These are phyloP conservation scores for Teleogryllus occipitalis DNA, from an alignment of 1,140 invertebrate species.

Conservation along the genomic window DNA sequence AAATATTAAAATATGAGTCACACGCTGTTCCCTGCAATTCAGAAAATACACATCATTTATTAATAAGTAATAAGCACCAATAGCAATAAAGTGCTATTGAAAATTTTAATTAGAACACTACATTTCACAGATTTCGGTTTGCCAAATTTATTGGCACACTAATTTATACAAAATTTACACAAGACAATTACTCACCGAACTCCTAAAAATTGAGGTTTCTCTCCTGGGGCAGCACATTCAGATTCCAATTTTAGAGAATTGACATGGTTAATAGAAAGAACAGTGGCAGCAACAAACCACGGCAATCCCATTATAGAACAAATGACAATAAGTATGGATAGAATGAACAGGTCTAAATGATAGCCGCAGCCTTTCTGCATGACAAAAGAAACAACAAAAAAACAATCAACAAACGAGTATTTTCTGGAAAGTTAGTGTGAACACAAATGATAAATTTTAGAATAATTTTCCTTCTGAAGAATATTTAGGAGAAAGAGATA, in stretches of 20 bases:
- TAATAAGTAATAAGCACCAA: no score
- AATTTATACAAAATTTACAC: neutral
- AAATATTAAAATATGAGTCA: conserved; percentile 94
- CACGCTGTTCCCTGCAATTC: conserved; percentile 75
- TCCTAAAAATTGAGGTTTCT: conserved; percentile 94
- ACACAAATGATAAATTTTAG: neutral
- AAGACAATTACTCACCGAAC: conserved; percentile 49
- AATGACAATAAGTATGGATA: conserved; percentile 81
- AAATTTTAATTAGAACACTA: no score
- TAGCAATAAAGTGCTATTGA: no score
- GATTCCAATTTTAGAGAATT: conserved; percentile 95
- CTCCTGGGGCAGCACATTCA: conserved; percentile 93
- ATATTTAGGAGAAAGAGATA: neutral
- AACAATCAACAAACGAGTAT: neutral
- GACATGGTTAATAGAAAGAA: conserved; percentile 97
- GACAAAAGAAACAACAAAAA: conserved; percentile 19
- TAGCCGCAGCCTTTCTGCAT: conserved; percentile 91
- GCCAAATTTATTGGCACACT: neutral
- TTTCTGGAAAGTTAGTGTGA: neutral
- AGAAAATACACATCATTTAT: neutral
- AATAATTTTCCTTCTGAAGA: neutral
- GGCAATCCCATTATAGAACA: conserved; percentile 91
- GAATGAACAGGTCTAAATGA: conserved; percentile 89
- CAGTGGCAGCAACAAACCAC: conserved; percentile 94
- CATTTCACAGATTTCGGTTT: neutral